phyloP scores from a whole-genome alignment of 2,888 invertebrate species.

The Chrysopilus asiliformis region DNA sequence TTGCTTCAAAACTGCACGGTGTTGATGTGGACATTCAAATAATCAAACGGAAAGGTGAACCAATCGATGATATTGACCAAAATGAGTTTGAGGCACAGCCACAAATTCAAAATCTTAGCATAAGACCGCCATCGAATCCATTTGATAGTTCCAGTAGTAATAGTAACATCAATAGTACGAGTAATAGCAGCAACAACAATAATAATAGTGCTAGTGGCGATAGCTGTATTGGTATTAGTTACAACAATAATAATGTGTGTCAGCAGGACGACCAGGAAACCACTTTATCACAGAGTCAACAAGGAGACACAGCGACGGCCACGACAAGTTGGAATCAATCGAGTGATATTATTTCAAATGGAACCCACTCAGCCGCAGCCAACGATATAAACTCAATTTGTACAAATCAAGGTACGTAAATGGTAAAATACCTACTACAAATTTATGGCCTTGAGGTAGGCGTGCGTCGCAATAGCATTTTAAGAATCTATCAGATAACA shows the following conservation, averaged over 20 bases:
- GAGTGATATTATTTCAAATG: conserved; percentile 8
- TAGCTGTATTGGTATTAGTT: too few relatives aligned
- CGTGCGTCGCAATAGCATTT: too few relatives aligned
- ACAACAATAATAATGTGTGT: too few relatives aligned
- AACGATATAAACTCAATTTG: conserved; percentile 13
- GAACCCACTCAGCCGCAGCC: conserved; percentile 6
- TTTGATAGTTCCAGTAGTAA: too few relatives aligned
- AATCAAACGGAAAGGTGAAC: conserved; percentile 69
- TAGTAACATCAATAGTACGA: too few relatives aligned
- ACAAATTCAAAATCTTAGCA: too few relatives aligned
- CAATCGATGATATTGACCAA: conserved; percentile 28
- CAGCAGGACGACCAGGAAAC: conserved; percentile 13
- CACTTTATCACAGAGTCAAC: conserved; percentile 4
- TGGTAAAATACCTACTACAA: too few relatives aligned
- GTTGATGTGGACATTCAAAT: conserved; percentile 88
- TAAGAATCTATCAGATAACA: too few relatives aligned
- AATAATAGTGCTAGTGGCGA: too few relatives aligned
- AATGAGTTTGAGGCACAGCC: not conserved
- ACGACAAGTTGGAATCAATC: conserved; percentile 9
- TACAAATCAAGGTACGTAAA: conserved; percentile 18
- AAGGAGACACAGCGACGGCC: conserved; percentile 5
- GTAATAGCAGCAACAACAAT: conserved; percentile 21
- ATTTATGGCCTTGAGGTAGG: too few relatives aligned
- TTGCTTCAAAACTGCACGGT: conserved; percentile 83
- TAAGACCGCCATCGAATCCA: too few relatives aligned